These are phyloP conservation scores for Sebastes kiyomatsui DNA, from an alignment of 2,797 vertebrate species.

Conservation along the genomic window DNA sequence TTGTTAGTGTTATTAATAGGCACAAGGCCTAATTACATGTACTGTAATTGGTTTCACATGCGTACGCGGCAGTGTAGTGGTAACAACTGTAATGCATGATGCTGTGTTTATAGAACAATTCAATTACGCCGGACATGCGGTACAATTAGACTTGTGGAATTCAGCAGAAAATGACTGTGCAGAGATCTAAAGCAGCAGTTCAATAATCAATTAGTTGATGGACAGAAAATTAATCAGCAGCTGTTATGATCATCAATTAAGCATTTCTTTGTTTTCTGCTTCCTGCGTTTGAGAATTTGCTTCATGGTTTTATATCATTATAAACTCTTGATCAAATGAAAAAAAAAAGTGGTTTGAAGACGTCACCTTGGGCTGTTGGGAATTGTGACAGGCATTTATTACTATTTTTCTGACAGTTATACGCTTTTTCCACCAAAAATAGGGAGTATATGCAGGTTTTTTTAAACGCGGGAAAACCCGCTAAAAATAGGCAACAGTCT, in stretches of 20 bases:
- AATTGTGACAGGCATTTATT: background rate
- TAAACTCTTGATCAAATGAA: background rate
- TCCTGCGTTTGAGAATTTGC: background rate
- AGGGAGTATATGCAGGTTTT: too few species aligned
- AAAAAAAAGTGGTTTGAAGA: background rate
- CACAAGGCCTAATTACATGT: slow-evolving; percentile 59
- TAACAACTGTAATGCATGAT: slow-evolving; percentile 53
- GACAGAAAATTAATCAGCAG: background rate
- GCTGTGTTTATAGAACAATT: slow-evolving; percentile 67
- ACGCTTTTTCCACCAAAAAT: too few species aligned
- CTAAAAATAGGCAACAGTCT: too few species aligned
- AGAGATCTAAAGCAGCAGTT: slow-evolving; percentile 1
- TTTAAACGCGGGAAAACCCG: too few species aligned
- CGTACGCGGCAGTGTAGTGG: slow-evolving; percentile 25
- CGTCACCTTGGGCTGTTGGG: too few species aligned
- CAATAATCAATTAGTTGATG: background rate
- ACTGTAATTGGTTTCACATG: slow-evolving; percentile 64
- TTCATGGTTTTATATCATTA: background rate
- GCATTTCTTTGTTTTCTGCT: background rate
- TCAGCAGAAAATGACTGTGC: slow-evolving; percentile 66
- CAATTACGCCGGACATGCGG: slow-evolving; percentile 74
- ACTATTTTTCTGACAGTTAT: background rate
- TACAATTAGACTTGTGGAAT: slow-evolving; percentile 71
- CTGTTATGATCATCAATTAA: background rate
- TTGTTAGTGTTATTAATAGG: slow-evolving; percentile 61